Base-by-base conservation (phyloP, 2,113 vertebrate genomes). In the Lophura nycthemera region DNA sequence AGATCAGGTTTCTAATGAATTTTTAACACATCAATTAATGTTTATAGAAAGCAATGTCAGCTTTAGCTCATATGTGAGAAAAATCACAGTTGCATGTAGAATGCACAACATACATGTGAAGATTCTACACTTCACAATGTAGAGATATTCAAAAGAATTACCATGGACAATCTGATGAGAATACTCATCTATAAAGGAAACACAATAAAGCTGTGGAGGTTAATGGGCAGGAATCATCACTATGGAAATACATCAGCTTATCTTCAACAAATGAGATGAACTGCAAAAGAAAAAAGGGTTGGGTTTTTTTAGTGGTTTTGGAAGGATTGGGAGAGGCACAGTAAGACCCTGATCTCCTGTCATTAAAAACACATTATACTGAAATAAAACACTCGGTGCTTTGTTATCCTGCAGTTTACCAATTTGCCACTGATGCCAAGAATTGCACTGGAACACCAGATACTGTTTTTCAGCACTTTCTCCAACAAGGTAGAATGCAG, bases 1-100 rank as follows among this genome's bases (percentile, higher is more conserved):
- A 95, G 91, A 83, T 97, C 95, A 95, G 69, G 93, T 96, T 96
- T 95, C 95, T 93, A 94, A 96, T 96, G 61, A 96, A 97, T 91
- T 93, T 96, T 93, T 95, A 97, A 97, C 71, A 21, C 45, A 74
- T 84, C 90, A 95, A 54, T 69, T 84, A 96, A 97, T 74, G 86
- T 67, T 95, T 94, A 86, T 96, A 92, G 96, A 95, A 92, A 87
- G 78, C 76, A 74, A 92, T 79, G 86, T 85, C 89, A 84, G 70
- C 61, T 95, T 95, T 86, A 92, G 74, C 89, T 57, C 77, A 94
- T 38, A 96, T 64, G 72, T 54, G 88, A 86, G 83, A 96, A 97
- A 97, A 96, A 95, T 96, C 96, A 97, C 95, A 91, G 91, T 67
- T 93, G 79, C 67, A 74, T 69, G 54, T 52, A 90, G 85, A 97